phyloP scores from a whole-genome alignment of 2,888 invertebrate genomes.

The Oscheius sp. region DNA sequence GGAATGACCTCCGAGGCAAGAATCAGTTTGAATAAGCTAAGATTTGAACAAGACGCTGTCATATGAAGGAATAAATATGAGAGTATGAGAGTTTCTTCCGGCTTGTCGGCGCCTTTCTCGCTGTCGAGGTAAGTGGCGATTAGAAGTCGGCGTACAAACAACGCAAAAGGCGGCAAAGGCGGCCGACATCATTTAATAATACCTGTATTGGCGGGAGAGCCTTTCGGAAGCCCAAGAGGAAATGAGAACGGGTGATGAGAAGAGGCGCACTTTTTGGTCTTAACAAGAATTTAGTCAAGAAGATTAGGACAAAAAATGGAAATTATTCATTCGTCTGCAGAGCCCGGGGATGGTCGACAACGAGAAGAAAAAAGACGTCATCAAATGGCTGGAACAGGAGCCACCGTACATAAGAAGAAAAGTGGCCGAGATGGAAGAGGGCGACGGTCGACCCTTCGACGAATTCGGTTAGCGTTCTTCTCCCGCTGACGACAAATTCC shows the following conservation, averaged over 20 bases:
- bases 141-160: conserved; percentile 34
- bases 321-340: neutral
- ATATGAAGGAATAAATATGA: neutral
- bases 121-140: conserved; percentile 19
- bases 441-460: neutral
- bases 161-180: conserved; percentile 13
- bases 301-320: too few species aligned
- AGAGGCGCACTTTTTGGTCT: neutral
- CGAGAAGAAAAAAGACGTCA: neutral
- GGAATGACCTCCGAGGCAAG: neutral
- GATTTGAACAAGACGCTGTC: neutral
- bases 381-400: neutral
- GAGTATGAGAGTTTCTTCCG: conserved; percentile 17
- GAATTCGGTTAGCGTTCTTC: neutral
- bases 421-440: neutral
- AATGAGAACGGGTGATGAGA: neutral
- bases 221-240: neutral
- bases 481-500: neutral
- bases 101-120: conserved; percentile 2
- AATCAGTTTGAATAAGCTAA: neutral
- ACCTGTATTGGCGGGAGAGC: conserved; percentile 13
- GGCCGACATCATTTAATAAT: conserved; percentile 32
- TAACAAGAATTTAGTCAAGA: neutral
- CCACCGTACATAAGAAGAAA: neutral
- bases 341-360: neutral